These are phyloP conservation scores for Megamerina dolium DNA, from an alignment of 2,888 invertebrate genomes.

Conservation along the genomic window DNA sequence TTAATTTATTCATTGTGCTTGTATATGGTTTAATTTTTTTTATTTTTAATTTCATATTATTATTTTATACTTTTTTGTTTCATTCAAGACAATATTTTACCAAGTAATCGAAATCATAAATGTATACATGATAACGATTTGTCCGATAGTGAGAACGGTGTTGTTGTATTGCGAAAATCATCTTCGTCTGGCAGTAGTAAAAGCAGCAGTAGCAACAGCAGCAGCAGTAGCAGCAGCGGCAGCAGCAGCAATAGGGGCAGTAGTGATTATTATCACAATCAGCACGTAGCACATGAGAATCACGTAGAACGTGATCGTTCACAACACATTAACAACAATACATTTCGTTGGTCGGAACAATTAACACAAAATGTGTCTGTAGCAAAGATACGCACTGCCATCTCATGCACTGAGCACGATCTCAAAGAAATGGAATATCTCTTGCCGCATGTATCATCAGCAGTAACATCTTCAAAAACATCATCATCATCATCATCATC, in stretches of 20 bases:
- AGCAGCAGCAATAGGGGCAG: neutral
- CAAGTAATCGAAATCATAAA: constrained; percentile 21
- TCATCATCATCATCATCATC: constrained; percentile 32
- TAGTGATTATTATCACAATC: neutral
- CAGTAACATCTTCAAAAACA: constrained; percentile 26
- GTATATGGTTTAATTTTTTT: constrained; percentile 7
- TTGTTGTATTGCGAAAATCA: neutral
- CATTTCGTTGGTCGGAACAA: constrained; percentile 39
- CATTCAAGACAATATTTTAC: constrained; percentile 22
- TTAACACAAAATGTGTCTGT: constrained; percentile 34
- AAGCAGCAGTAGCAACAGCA: neutral
- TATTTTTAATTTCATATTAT: constrained; percentile 11
- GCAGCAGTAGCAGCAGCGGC: neutral
- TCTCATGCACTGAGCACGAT: constrained; percentile 35
- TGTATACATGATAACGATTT: constrained; percentile 4
- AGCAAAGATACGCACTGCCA: constrained; percentile 37
- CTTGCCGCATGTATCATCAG: constrained; percentile 28
- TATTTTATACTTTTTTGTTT: constrained; percentile 8
- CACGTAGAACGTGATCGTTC: constrained; percentile 4
- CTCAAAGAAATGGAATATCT: constrained; percentile 47
- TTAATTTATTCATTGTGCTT: constrained; percentile 6
- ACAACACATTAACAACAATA: constrained; percentile 9
- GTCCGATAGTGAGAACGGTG: neutral
- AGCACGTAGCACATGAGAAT: constrained; percentile 5
- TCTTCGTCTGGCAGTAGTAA: neutral